Evolutionary conservation across 2,888 invertebrate species (phyloP), one percentile per base, ranked within the genome.

Genomic region (Metacarcinus magister): DNA sequence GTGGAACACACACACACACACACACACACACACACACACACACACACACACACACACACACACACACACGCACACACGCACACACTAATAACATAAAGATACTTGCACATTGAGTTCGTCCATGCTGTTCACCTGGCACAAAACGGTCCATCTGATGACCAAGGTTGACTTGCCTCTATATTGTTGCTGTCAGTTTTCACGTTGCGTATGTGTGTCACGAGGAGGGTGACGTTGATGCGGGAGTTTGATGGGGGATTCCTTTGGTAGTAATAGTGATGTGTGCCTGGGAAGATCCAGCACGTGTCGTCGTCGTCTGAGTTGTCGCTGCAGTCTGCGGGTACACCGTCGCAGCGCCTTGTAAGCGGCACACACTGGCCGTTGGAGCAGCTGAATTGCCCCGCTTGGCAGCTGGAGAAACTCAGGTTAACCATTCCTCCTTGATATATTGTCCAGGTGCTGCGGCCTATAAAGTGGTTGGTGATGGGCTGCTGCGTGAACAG

Each of bases 271-370:
- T 48, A 28, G 23, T n/a, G n/a, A 10, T 75, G 82, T 2, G 75
- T 82, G 23, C 95, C 95, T 0, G 7, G 16, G 46, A 95, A 92
- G 19, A 48, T 44, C 82, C 46, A 44, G 39, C 95, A 95, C 28
- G 44, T 92, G 44, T 48, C 32, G 23, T 87, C 95, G 23, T 95
- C 95, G 92, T 95, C 95, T 23, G 95, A 92, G 82, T 91, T 46
- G 32, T 95, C 95, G 28, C 75, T 48, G 48, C 95, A 95, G 16
- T 95, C 92, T 8, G 43, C 82, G 0, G 75, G 92, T 2, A 82
- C 46, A 0, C 60, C 95, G 60, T 95, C 82, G 39, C 95, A 95
- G 32, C 95, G 92, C n/a, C 32, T 92, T 32, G n/a, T 16, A 4
- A 95, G 46, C 16, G 92, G 46, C 4, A 95, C 82, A 48, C 95